Evolutionary conservation across 1,140 invertebrate species (phyloP).

Genomic region (Epicauta chinensis): DNA sequence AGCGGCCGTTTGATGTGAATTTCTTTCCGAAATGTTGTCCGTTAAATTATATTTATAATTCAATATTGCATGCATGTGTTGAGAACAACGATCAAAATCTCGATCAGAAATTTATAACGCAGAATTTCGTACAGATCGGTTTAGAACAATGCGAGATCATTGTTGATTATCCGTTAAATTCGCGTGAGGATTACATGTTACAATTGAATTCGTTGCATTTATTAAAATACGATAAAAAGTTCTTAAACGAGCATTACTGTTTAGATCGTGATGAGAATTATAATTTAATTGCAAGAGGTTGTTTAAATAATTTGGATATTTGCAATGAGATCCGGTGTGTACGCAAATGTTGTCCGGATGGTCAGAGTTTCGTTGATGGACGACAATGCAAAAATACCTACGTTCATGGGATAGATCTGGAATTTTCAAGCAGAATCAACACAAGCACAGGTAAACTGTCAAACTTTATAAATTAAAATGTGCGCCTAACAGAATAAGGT

Average conservation of each 20-base stretch:
- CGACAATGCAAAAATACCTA: slow-evolving; percentile 22
- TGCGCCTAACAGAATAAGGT: no score
- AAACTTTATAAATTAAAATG: not conserved
- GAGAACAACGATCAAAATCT: not conserved
- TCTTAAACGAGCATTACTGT: not conserved
- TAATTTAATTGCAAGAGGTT: slow-evolving; percentile 19
- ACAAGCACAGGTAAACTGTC: slow-evolving; percentile 22
- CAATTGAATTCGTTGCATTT: slow-evolving; percentile 7
- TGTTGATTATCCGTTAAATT: slow-evolving; percentile 10
- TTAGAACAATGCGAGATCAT: slow-evolving; percentile 24
- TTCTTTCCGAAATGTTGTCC: slow-evolving; percentile 33
- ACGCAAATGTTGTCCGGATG: slow-evolving; percentile 34
- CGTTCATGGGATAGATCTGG: slow-evolving; percentile 21
- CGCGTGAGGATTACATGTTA: not conserved
- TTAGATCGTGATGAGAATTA: slow-evolving; percentile 4
- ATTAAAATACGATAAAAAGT: not conserved
- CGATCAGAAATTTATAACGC: slow-evolving; percentile 10
- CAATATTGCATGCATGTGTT: slow-evolving; percentile 19
- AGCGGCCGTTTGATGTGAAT: not conserved
- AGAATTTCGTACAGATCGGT: slow-evolving; percentile 24
- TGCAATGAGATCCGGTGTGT: slow-evolving; percentile 24
- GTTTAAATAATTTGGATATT: slow-evolving; percentile 17
- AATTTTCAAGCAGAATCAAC: slow-evolving; percentile 17
- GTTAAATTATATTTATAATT: slow-evolving; percentile 21
- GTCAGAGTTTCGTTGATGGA: slow-evolving; percentile 27